Conservation (phyloP, 2,113 vertebrate genomes). For the Castor canadensis region DNA sequence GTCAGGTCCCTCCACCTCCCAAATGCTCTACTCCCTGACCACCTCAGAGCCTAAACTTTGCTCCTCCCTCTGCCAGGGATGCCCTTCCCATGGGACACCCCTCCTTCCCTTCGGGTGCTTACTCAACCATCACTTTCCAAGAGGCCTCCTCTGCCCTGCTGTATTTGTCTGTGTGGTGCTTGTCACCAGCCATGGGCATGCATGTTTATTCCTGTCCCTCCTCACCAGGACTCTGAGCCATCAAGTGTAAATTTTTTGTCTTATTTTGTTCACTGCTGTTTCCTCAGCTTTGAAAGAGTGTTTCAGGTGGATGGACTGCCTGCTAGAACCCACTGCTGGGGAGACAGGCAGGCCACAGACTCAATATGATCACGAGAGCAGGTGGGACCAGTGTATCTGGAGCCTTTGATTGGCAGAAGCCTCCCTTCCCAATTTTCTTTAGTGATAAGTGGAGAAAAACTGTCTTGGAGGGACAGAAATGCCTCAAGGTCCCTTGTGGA, state of each 20-base stretch:
- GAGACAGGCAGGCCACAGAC: background rate
- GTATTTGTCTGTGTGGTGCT: background rate
- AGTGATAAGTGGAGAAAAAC: background rate
- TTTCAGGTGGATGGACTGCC: background rate
- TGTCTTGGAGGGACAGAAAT: background rate
- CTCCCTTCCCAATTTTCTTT: background rate
- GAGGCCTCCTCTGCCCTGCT: background rate
- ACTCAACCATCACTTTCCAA: background rate
- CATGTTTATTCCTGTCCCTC: background rate
- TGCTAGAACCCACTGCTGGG: background rate
- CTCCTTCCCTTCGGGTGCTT: background rate
- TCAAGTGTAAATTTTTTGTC: background rate
- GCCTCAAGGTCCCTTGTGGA: background rate
- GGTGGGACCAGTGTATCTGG: background rate
- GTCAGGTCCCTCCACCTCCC: background rate
- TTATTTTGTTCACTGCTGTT: background rate
- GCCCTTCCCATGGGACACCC: background rate
- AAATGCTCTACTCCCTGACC: accelerated
- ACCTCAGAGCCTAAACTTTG: background rate
- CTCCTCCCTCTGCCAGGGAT: background rate
- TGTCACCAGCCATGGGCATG: background rate
- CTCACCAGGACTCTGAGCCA: background rate
- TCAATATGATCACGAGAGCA: background rate
- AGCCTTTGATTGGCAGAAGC: background rate
- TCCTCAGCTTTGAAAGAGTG: background rate